Conservation (phyloP, 2,113 vertebrate genomes). For the Columba livia region DNA sequence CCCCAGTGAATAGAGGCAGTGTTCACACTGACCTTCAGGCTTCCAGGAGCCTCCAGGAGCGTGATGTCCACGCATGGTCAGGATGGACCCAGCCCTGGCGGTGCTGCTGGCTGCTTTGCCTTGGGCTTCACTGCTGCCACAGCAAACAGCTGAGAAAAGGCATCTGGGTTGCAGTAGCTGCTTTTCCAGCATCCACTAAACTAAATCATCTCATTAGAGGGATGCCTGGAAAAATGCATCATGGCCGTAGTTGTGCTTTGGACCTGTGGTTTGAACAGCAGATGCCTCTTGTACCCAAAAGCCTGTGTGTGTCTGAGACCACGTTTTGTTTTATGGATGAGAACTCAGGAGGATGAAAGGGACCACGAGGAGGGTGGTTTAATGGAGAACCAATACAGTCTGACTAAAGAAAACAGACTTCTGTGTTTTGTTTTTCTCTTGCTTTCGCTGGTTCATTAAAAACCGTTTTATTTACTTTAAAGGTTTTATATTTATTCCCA, state of each 20-base stretch:
- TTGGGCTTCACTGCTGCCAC: neutral
- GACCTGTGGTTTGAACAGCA: neutral
- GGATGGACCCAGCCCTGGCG: neutral
- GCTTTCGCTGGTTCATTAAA: slow-evolving; percentile 30
- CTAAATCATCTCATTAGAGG: slow-evolving; percentile 6
- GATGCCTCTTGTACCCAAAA: neutral
- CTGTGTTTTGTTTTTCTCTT: neutral
- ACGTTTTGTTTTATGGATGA: neutral
- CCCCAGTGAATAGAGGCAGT: rapidly evolving
- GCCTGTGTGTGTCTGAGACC: neutral
- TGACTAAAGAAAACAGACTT: slow-evolving; percentile 16
- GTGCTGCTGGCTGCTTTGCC: neutral
- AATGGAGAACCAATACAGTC: slow-evolving; percentile 4
- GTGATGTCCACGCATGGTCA: rapidly evolving
- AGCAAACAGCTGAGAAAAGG: neutral
- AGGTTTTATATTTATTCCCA: slow-evolving; percentile 37
- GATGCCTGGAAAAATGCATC: neutral
- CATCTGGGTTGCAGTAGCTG: neutral
- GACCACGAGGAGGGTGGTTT: neutral
- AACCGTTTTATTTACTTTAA: slow-evolving; percentile 46
- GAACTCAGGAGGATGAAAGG: neutral
- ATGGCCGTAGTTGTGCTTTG: neutral
- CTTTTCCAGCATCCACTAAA: neutral
- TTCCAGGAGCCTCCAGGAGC: rapidly evolving
- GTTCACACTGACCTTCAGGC: neutral